phyloP scores from a whole-genome alignment of 1,140 invertebrate genomes.

The Pseudomyrmex sp. region DNA sequence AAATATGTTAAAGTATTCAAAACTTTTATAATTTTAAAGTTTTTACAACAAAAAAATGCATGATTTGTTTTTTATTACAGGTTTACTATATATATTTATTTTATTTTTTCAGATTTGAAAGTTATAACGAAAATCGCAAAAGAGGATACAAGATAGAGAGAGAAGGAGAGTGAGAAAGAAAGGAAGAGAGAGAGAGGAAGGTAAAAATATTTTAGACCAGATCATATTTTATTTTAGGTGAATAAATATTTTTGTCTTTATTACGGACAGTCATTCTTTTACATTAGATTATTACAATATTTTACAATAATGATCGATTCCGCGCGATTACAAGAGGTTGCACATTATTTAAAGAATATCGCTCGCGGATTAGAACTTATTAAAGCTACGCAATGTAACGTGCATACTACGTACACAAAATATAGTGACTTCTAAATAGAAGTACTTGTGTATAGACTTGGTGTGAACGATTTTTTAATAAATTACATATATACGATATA shows the following conservation, averaged over 20 bases:
- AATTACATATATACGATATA: conserved; percentile 19
- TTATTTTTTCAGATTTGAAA: background rate
- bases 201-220: background rate
- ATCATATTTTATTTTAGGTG: conserved; percentile 29
- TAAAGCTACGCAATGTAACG: conserved; percentile 67
- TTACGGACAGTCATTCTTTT: conserved; percentile 79
- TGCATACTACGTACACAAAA: conserved; percentile 71
- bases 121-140: no score
- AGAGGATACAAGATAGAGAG: no score
- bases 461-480: background rate
- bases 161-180: background rate
- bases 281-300: conserved; percentile 81
- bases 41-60: no score
- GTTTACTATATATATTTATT: background rate
- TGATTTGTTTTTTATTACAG: no score
- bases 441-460: conserved; percentile 36
- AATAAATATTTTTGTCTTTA: conserved; percentile 84
- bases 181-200: background rate
- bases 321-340: conserved; percentile 77
- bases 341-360: conserved; percentile 77
- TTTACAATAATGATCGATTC: conserved; percentile 77
- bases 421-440: conserved; percentile 68
- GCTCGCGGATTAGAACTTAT: conserved; percentile 61
- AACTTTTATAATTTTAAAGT: no score
- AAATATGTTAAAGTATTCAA: no score